Evolutionary conservation across 2,113 vertebrate genomes (phyloP), one percentile per base, ranked within the genome.

Genomic region (Solea senegalensis): DNA sequence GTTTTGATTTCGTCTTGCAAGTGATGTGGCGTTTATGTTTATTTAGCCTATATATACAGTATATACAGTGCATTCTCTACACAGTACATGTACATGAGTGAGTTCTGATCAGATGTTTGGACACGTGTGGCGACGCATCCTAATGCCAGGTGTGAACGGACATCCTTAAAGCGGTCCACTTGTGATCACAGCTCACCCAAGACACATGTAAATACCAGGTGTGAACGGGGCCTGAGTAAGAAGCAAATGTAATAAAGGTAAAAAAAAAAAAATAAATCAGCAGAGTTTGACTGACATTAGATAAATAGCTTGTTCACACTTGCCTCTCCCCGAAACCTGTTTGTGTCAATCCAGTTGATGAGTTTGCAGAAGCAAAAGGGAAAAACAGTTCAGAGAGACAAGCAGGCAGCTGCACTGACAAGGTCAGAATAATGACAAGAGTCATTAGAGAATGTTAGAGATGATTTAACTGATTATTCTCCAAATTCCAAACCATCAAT

Each of bases 251-350:
- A 9, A 5, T 16, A 44, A 1, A 75, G 66, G 53, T 72, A 69
- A 79, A 1, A 34, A 1, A 44, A 44, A 44, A 44, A 5, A 44
- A 44, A 45, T 7, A 11, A 10, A 49, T 48, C 9, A 14, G 28
- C 39, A 14, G 27, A 7, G 13, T 71, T 74, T 80, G 78, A 88
- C 51, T 88, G 89, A 80, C 78, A 67, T 45, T 68, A 46, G 57
- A 75, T 51, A 69, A 58, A 68, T 76, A 81, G 57, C 57, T 40
- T 59, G 57, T 74, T 78, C 52, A 65, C 61, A 7, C 56, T 67
- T 55, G 66, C 75, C 70, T 72, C 52, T 76, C 49, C 69, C 66
- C 65, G 27, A 69, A 90, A 82, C 77, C 78, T 69, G 82, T 72
- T 81, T 62, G 9, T 78, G 81, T 81, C 79, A 82, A 4, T 78